These are phyloP conservation scores for Hylia prasina DNA, from an alignment of 2,113 vertebrate genomes.

Conservation along the genomic window DNA sequence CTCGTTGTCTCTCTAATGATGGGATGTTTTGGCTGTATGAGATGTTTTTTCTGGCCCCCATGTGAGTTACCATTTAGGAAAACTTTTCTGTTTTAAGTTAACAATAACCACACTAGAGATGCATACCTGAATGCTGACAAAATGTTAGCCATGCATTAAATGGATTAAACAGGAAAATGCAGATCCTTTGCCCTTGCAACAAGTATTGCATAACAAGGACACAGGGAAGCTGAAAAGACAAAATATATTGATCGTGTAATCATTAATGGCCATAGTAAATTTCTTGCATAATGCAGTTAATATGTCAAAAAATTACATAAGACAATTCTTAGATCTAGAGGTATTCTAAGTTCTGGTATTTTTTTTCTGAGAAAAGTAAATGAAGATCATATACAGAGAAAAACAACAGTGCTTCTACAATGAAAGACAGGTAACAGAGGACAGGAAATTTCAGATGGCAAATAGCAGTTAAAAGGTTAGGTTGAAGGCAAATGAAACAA, in stretches of 20 bases:
- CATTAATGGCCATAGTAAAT: not conserved
- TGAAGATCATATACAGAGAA: not conserved
- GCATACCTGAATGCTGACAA: not conserved
- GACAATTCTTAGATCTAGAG: not conserved
- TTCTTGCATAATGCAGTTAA: not conserved
- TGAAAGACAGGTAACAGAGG: not conserved
- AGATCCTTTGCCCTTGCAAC: not conserved
- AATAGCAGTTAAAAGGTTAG: not conserved
- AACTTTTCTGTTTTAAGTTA: not conserved
- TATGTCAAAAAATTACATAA: not conserved
- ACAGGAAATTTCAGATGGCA: not conserved
- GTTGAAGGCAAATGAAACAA: not conserved
- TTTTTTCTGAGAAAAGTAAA: not conserved
- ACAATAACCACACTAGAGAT: not conserved
- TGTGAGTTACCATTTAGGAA: not conserved
- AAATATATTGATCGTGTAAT: not conserved
- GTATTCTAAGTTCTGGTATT: not conserved
- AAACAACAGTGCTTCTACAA: not conserved
- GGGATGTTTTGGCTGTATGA: not conserved
- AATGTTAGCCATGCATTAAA: not conserved
- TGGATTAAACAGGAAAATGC: not conserved
- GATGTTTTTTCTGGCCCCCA: not conserved
- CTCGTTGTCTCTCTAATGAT: not conserved
- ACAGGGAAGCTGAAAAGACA: not conserved
- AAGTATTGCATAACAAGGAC: not conserved